phyloP scores from a whole-genome alignment of 1,140 invertebrate species.

The Phthorimaea operculella region DNA sequence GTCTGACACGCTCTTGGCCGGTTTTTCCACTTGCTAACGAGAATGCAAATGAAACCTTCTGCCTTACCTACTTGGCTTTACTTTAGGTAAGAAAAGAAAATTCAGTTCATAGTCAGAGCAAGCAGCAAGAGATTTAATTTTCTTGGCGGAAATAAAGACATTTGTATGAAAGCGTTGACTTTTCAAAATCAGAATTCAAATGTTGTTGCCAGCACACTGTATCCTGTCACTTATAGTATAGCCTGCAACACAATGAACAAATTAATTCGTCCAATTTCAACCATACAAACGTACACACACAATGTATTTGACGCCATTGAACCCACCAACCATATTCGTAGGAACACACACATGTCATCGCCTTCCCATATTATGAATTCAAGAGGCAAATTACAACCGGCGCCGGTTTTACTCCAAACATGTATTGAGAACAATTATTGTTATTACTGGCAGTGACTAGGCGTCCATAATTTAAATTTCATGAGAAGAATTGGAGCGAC shows the following conservation, averaged over 20 bases:
- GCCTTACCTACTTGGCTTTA: too few relatives aligned
- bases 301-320: too few relatives aligned
- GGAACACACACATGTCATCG: too few relatives aligned
- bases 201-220: not conserved
- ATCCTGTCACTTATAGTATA: not conserved
- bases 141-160: not conserved
- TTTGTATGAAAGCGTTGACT: not conserved
- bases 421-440: not conserved
- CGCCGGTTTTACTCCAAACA: not conserved
- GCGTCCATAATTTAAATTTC: not conserved
- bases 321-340: too few relatives aligned
- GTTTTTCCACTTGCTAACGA: too few relatives aligned
- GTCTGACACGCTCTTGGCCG: too few relatives aligned
- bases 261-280: not conserved
- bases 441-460: not conserved
- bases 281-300: not conserved
- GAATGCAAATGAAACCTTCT: too few relatives aligned
- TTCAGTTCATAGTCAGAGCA: too few relatives aligned
- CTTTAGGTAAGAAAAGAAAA: too few relatives aligned
- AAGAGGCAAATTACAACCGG: not conserved
- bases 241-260: conserved; percentile 1
- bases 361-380: not conserved
- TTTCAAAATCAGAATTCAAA: not conserved
- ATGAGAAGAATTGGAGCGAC: not conserved
- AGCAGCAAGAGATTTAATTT: not conserved